Percentiles rank a stretch among this genome's conserved stretches.
Conservation (phyloP, 30 jellyfish, hydroid and myxozoan genomes). For the Chrysaora quinquecirrha region DNA sequence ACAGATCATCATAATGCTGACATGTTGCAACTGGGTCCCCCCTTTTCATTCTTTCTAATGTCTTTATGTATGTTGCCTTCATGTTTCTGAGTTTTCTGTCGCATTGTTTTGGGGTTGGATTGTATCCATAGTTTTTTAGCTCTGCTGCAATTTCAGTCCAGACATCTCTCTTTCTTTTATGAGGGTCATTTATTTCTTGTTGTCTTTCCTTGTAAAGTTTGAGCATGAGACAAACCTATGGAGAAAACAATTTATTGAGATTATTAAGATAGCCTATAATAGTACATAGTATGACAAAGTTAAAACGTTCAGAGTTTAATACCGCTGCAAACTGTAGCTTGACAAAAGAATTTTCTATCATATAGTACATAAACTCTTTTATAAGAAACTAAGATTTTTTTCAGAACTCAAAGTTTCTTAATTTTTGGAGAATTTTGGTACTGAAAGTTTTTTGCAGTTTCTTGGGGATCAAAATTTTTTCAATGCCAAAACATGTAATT, state of each 20-base stretch:
- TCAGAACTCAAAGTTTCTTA: too few relatives aligned
- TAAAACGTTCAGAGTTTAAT: too few relatives aligned
- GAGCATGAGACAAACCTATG: slow-evolving; percentile 57
- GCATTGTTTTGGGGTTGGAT: slow-evolving; percentile 68
- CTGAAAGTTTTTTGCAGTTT: too few relatives aligned
- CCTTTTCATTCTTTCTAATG: slow-evolving; percentile 60
- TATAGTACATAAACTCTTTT: too few relatives aligned
- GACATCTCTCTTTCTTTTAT: slow-evolving; percentile 45
- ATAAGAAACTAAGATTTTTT: too few relatives aligned
- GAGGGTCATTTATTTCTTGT: slow-evolving; percentile 61
- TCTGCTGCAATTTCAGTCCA: slow-evolving; percentile 38
- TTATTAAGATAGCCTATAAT: too few relatives aligned
- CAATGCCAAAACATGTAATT: too few relatives aligned
- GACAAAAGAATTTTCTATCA: too few relatives aligned
- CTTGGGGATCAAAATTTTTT: too few relatives aligned
- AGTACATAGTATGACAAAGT: too few relatives aligned
- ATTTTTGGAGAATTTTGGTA: too few relatives aligned
- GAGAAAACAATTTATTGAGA: neutral
- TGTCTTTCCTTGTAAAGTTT: slow-evolving; percentile 55
- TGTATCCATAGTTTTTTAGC: slow-evolving; percentile 42
- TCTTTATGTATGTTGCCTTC: slow-evolving; percentile 64
- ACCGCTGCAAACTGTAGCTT: too few relatives aligned
- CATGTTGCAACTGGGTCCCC: slow-evolving; percentile 65
- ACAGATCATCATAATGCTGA: slow-evolving; percentile 54
- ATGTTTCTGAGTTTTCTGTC: slow-evolving; percentile 64